These are phyloP conservation scores for Chlorops oryzae DNA, from an alignment of 1,140 invertebrate species.

Conservation along the genomic window DNA sequence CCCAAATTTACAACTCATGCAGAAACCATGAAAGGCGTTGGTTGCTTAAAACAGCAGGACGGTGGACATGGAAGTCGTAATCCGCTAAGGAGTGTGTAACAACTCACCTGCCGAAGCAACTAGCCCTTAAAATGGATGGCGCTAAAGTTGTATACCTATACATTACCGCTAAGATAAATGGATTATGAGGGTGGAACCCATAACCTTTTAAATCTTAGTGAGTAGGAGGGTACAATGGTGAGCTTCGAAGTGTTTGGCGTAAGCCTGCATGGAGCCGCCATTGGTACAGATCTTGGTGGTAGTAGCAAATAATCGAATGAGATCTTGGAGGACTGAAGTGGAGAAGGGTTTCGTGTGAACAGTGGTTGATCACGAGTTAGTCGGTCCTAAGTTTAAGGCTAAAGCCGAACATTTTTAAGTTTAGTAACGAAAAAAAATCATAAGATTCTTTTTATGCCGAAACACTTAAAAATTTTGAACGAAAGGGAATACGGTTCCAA, in stretches of 20 bases:
- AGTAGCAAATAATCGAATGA: constrained; percentile 84
- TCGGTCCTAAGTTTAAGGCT: constrained; percentile 74
- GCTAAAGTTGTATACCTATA: too few relatives aligned
- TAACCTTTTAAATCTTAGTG: too few relatives aligned
- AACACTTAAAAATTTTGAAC: constrained; percentile 23
- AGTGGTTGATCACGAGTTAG: constrained; percentile 84
- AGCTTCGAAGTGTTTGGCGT: constrained; percentile 64
- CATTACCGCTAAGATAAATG: too few relatives aligned
- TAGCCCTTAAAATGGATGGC: constrained; percentile 89
- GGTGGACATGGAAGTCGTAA: too few relatives aligned
- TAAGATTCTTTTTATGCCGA: constrained; percentile 29
- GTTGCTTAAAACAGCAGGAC: too few relatives aligned
- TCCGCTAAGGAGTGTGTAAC: too few relatives aligned
- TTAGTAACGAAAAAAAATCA: too few relatives aligned
- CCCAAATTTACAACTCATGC: constrained; percentile 51
- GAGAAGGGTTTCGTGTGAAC: constrained; percentile 86
- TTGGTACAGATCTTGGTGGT: constrained; percentile 81
- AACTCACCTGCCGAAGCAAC: constrained; percentile 84
- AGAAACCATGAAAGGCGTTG: constrained; percentile 20
- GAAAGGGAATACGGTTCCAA: constrained; percentile 68
- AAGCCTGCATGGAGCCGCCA: constrained; percentile 71
- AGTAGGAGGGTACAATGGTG: too few relatives aligned
- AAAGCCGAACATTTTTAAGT: constrained; percentile 53
- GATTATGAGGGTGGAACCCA: too few relatives aligned
- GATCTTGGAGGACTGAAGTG: constrained; percentile 80